Percentiles rank a stretch among this genome's conserved stretches.
Evolutionary conservation across 2,113 vertebrate genomes (phyloP).

Genomic region (Hippocampus comes): DNA sequence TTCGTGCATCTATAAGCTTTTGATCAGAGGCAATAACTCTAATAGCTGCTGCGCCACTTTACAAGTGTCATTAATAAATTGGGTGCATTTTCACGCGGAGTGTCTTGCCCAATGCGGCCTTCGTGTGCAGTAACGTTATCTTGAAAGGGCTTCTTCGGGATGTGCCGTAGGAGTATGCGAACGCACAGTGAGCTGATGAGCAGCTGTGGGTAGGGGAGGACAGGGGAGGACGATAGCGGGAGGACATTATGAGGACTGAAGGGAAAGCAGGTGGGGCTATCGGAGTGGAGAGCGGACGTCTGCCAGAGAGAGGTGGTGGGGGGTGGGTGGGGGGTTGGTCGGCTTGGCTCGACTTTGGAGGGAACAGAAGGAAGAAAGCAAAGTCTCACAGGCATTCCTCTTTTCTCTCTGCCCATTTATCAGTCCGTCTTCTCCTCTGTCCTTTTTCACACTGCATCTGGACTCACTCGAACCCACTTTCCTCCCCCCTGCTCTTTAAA

Average conservation of each 20-base stretch:
- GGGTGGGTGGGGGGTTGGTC: slow-evolving; percentile 28
- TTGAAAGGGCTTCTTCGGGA: slow-evolving; percentile 39
- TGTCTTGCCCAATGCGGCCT: slow-evolving; percentile 14
- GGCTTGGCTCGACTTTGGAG: slow-evolving; percentile 51
- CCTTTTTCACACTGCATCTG: slow-evolving; percentile 56
- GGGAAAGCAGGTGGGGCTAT: slow-evolving; percentile 57
- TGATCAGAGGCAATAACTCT: slow-evolving; percentile 2
- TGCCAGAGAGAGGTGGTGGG: slow-evolving; percentile 21
- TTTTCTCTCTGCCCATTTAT: slow-evolving; percentile 53
- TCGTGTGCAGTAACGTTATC: slow-evolving; percentile 33
- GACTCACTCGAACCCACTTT: slow-evolving; percentile 38
- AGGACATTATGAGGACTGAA: slow-evolving; percentile 30
- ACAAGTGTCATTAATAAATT: slow-evolving; percentile 22
- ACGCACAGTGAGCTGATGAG: slow-evolving; percentile 39
- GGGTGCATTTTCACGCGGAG: slow-evolving; percentile 19
- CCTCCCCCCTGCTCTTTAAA: slow-evolving; percentile 18
- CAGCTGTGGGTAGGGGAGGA: slow-evolving; percentile 59
- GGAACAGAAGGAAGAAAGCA: slow-evolving; percentile 56
- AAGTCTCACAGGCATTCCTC: slow-evolving; percentile 50
- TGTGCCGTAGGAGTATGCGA: slow-evolving; percentile 27
- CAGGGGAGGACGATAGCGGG: slow-evolving; percentile 42
- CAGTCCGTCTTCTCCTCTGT: slow-evolving; percentile 44
- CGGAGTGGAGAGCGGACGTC: slow-evolving; percentile 46
- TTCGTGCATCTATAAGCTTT: background rate
- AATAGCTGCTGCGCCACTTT: slow-evolving; percentile 11